phyloP scores from a whole-genome alignment of 2,888 invertebrate species.

The Prostheceraeus crozeri region DNA sequence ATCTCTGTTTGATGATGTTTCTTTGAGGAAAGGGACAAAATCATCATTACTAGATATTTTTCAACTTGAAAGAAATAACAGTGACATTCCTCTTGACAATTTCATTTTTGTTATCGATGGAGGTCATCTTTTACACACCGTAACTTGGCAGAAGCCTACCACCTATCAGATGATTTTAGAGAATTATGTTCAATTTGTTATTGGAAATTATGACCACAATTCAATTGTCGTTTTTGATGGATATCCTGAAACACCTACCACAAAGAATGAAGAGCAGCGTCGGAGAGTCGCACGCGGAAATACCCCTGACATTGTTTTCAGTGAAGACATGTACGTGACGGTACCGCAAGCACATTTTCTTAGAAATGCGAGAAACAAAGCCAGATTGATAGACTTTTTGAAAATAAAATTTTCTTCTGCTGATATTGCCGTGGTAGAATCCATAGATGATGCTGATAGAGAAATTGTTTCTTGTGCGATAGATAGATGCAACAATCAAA shows the following conservation, averaged over 20 bases:
- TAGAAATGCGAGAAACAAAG: too few relatives aligned
- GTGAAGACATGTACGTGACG: conserved; percentile 33
- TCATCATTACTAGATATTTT: too few relatives aligned
- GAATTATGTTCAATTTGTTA: conserved; percentile 42
- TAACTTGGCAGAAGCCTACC: conserved; percentile 43
- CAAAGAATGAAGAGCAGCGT: conserved; percentile 41
- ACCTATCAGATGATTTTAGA: conserved; percentile 42
- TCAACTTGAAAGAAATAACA: conserved; percentile 24
- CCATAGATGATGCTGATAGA: conserved; percentile 24
- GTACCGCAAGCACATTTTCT: conserved; percentile 20
- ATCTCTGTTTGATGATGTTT: conserved; percentile 36
- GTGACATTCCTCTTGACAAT: conserved; percentile 17
- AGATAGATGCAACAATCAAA: too few relatives aligned
- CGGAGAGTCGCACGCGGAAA: conserved; percentile 40
- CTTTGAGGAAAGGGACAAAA: conserved; percentile 33
- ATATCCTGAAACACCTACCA: conserved; percentile 39
- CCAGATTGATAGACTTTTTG: conserved; percentile 8
- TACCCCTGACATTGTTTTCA: conserved; percentile 41
- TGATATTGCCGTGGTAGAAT: not conserved
- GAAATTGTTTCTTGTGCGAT: conserved; percentile 18
- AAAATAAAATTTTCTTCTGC: not conserved
- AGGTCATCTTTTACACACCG: conserved; percentile 44
- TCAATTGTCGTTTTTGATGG: conserved; percentile 42
- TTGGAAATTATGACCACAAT: conserved; percentile 42
- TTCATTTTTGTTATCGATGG: conserved; percentile 41